Base-by-base conservation (phyloP, 2,113 vertebrate species). In the Leucopsar rothschildi region DNA sequence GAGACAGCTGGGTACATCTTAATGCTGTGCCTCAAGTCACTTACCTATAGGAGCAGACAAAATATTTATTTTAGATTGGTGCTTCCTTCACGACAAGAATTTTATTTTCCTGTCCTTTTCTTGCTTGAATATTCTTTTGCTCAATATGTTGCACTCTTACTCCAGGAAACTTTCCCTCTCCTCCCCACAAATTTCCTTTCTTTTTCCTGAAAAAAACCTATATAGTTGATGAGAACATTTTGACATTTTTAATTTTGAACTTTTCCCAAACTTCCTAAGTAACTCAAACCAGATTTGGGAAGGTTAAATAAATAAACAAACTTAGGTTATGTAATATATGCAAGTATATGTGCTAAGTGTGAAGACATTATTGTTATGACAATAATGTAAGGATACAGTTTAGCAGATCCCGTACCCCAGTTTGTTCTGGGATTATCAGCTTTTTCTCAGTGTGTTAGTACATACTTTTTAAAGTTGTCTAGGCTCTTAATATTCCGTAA, bases 181-280 rank as follows among this genome's bases (percentile, higher is more conserved):
- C 10, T 7, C 8, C 1, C 4, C 9, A 6, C 6, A 24, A 17
- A 3, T 19, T 61, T 76, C 2, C 6, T 22, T n/a, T 25, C 60
- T 44, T 24, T 16, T 39, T 10, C 16, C 3, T 6, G 15, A 15
- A 61, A 65, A 49, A 65, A 60, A 39, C 42, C 49, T 12, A 18
- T 14, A 5, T 2, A 39, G 42, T 56, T 33, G 28, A n/a, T 56
- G 11, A 35, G 77, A 60, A 12, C 40, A 69, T 28, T 61, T 75
- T 27, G 40, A 35, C 11, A 19, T 57, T 90, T 92, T 78, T 47
- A 3, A 35, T 66, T 92, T 66, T 28, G 19, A 82, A 31, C 14
- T 60, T 90, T 65, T 65, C 92, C 21, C 23, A 52, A 18, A 56
- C 37, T 87, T 92, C 21, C 7, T 12, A 53, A 66, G 12, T 66